phyloP scores from a whole-genome alignment of 2,113 vertebrate species.

The Hyla sarda region DNA sequence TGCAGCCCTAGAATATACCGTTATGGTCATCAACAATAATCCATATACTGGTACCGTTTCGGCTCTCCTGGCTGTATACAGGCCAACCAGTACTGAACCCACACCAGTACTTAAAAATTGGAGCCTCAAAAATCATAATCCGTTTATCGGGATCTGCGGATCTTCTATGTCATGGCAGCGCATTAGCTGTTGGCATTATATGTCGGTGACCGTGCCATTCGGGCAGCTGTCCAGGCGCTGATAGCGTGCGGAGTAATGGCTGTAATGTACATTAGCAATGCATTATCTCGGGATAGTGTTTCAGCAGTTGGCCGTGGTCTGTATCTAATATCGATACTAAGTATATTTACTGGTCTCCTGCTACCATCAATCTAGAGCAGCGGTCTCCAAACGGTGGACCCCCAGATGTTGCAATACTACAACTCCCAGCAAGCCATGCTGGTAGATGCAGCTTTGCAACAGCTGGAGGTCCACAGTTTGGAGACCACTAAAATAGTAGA shows the following conservation, averaged over 20 bases:
- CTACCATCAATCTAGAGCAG: background rate
- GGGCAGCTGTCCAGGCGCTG: conserved; percentile 17
- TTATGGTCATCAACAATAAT: no score
- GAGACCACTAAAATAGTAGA: no score
- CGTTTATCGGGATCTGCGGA: background rate
- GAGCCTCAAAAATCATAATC: background rate
- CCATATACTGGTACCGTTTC: no score
- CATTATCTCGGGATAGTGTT: background rate
- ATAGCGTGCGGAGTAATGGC: background rate
- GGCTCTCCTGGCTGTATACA: background rate
- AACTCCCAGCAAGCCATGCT: no score
- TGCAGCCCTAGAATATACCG: no score
- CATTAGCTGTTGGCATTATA: background rate
- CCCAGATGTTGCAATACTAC: no score
- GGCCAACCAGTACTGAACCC: background rate
- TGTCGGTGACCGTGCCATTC: background rate
- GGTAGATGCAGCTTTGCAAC: no score
- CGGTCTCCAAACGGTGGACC: no score
- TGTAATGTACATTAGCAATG: conserved; percentile 6
- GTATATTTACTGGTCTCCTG: background rate
- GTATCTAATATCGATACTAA: conserved; percentile 2
- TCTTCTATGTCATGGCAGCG: background rate
- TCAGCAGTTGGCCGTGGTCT: background rate
- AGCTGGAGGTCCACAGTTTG: no score
- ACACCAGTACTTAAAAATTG: background rate